Evolutionary conservation across 2,888 invertebrate genomes (phyloP).

Genomic region (Tipula vernalis): DNA sequence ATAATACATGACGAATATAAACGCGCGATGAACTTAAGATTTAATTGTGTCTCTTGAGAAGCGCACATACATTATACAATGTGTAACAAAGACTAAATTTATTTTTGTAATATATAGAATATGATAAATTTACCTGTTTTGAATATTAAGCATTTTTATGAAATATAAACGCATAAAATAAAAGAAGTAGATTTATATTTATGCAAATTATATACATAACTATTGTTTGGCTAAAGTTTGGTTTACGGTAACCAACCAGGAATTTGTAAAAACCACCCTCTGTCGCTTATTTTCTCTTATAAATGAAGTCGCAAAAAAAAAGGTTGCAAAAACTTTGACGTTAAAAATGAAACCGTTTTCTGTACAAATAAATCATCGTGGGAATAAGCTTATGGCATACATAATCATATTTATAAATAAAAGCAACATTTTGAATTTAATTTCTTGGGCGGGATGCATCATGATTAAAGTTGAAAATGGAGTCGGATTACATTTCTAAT

Average conservation of each 20-base stretch:
- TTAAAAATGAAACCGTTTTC: background rate
- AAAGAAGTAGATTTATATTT: background rate
- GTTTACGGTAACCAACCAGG: background rate
- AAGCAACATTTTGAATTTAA: too few species aligned
- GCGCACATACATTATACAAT: background rate
- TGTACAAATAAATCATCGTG: background rate
- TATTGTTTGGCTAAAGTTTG: background rate
- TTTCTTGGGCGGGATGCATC: too few species aligned
- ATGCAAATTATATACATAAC: background rate
- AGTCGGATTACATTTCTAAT: too few species aligned
- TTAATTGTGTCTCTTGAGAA: background rate
- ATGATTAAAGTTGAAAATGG: too few species aligned
- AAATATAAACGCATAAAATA: background rate
- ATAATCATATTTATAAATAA: too few species aligned
- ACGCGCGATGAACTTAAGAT: conserved; percentile 4
- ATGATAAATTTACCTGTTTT: background rate
- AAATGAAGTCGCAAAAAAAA: background rate
- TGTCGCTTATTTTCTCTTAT: background rate
- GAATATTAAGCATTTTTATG: background rate
- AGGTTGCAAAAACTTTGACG: background rate
- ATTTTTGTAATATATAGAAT: background rate
- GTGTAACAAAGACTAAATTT: background rate
- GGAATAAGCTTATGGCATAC: background rate
- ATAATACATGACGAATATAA: background rate
- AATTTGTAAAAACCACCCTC: background rate